Evolutionary conservation across 1,140 invertebrate genomes (phyloP), one percentile per base, ranked within the genome.

Genomic region (Drosophila triauraria): DNA sequence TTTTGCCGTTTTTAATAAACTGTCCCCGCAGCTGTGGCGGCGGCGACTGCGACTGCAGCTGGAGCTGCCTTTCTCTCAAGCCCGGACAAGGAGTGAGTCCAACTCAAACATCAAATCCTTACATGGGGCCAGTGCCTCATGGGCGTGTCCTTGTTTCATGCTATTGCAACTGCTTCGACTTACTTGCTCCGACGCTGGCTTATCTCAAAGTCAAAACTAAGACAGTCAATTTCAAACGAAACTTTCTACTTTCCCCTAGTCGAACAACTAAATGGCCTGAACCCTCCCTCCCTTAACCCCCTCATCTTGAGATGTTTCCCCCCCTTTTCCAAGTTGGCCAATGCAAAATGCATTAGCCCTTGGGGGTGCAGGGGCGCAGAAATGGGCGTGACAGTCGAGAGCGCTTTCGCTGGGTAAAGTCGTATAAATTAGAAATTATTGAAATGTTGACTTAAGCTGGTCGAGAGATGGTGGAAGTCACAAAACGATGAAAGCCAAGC

Each of bases 281-380:
- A 27, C 63, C 46, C 27, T 15, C 23, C 20, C 20, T 20, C 20
- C 20, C 40, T 30, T 40, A 64, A 54, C 32, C 32, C 10, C 13
- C 17, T 23, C 7, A 20, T 17, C 17, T 30, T 13, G 17, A 4
- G 32, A 23, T 20, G 17, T n/a, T 23, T 38, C 43, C 60, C 63
- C 42, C 30, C 38, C 15, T 12, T 4, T 40, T 38, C 67, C 54
- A 59, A 72, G 65, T 80, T 76, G 50, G 56, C 78, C 78, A 74
- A 85, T 81, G 68, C 78, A 72, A 80, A 80, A 84, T 77, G 77
- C 77, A 84, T 80, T 85, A 80, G 72, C 38, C 67, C 12, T 12
- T 35, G 47, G 27, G 38, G 50, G 17, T 10, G 54, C 20, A 7
- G 2, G 38, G 44, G 6, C 35, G 25, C 20, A 10, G 15, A 1